A percentile compares a stretch with the other conserved stretches of the same genome.
phyloP scores from a whole-genome alignment of 2,888 invertebrate species.

The Teleogryllus oceanicus region DNA sequence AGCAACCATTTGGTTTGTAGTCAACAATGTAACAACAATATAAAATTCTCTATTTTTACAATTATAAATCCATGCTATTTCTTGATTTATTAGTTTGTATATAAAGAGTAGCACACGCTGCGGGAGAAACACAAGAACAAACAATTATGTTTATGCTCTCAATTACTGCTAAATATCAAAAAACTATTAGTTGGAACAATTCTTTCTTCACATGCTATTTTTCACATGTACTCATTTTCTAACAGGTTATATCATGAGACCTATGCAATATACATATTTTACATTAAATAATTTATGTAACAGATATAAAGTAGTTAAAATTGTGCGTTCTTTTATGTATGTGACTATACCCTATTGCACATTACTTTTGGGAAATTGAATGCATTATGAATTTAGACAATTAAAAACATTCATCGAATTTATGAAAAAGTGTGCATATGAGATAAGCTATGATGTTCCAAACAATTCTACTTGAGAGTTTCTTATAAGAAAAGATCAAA shows the following conservation, averaged over 20 bases:
- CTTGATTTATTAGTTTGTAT: conserved; percentile 18
- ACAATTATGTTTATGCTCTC: background rate
- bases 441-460: background rate
- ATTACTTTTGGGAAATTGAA: conserved; percentile 28
- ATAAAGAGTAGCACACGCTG: conserved; percentile 18
- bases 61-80: background rate
- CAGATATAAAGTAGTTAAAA: conserved; percentile 31
- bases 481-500: background rate
- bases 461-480: background rate
- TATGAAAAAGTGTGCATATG: conserved; percentile 21
- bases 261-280: conserved; percentile 22
- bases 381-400: conserved; percentile 21
- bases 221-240: conserved; percentile 19
- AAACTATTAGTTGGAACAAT: conserved; percentile 5
- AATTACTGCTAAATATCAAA: background rate
- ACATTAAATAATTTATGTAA: conserved; percentile 26
- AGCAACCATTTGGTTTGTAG: conserved; percentile 11
- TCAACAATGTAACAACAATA: conserved; percentile 18
- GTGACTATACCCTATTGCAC: conserved; percentile 30
- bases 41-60: conserved; percentile 18
- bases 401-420: conserved; percentile 24
- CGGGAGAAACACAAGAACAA: background rate
- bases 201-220: conserved; percentile 19
- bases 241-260: conserved; percentile 21
- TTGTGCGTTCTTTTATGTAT: conserved; percentile 34